Percentiles rank a stretch among this genome's conserved stretches.
phyloP scores from a whole-genome alignment of 2,888 invertebrate genomes.

The Pseudococcus jackbeardsleyi region DNA sequence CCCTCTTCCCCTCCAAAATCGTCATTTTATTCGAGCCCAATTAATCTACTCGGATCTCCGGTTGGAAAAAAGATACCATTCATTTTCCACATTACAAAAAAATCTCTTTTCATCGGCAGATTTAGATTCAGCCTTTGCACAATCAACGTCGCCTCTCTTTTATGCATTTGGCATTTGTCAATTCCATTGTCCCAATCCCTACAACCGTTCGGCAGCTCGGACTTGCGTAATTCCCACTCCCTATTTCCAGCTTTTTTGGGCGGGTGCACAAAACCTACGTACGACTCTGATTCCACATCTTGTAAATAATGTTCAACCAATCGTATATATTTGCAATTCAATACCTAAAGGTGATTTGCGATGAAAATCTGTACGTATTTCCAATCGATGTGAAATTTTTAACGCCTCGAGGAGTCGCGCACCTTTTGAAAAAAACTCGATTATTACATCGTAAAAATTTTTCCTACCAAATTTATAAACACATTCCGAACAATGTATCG shows the following conservation, averaged over 20 bases:
- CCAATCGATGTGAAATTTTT: not conserved
- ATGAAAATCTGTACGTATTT: not conserved
- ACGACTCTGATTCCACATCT: not conserved
- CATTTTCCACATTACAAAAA: no score
- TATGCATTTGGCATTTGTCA: not conserved
- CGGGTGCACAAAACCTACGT: no score
- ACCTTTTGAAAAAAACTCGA: not conserved
- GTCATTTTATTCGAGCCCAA: no score
- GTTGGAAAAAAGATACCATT: no score
- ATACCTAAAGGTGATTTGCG: not conserved
- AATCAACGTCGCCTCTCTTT: not conserved
- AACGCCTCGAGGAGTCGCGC: not conserved
- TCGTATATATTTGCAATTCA: not conserved
- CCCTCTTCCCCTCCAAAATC: no score
- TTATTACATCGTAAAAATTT: not conserved
- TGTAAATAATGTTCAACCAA: not conserved
- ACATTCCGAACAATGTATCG: slow-evolving; percentile 7
- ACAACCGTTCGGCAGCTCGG: no score
- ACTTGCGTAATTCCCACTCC: no score
- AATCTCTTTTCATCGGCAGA: no score
- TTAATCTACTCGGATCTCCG: no score
- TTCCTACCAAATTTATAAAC: not conserved
- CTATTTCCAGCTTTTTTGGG: no score
- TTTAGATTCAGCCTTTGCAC: not conserved
- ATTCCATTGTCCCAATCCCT: no score